phyloP scores from a whole-genome alignment of 2,113 vertebrate species.

The Mixornis gularis region DNA sequence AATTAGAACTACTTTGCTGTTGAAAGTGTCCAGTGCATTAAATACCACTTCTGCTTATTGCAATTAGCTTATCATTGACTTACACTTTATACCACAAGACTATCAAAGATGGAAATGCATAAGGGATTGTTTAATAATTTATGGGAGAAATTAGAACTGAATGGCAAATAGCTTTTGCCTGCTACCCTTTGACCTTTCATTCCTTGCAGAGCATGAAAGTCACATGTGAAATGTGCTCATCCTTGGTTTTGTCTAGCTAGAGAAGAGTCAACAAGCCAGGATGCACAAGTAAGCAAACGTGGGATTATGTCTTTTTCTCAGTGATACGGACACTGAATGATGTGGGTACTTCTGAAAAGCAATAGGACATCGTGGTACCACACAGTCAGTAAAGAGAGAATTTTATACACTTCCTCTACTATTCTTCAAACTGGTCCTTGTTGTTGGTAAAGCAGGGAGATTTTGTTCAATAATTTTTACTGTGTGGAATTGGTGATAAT shows the following conservation, averaged over 20 bases:
- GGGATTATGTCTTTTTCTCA: conserved; percentile 1
- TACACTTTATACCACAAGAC: conserved; percentile 76
- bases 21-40: conserved; percentile 84
- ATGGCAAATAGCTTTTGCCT: conserved; percentile 70
- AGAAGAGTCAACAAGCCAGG: background rate
- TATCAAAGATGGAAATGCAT: conserved; percentile 80
- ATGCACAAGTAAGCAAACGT: background rate
- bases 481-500: background rate
- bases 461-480: conserved; percentile 2
- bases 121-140: conserved; percentile 79
- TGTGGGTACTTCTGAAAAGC: background rate
- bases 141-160: conserved; percentile 75
- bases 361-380: background rate
- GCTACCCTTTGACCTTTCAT: conserved; percentile 52
- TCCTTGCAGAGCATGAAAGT: conserved; percentile 11
- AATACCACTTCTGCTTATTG: conserved; percentile 89
- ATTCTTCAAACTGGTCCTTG: background rate
- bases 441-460: conserved; percentile 17
- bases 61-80: conserved; percentile 91
- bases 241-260: conserved; percentile 12
- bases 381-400: background rate
- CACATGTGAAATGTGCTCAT: background rate
- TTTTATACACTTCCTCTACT: background rate
- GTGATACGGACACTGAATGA: background rate
- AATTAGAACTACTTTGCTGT: conserved; percentile 89